These are phyloP conservation scores for Pseudococcus viburni DNA, from an alignment of 2,888 invertebrate genomes.

Conservation along the genomic window DNA sequence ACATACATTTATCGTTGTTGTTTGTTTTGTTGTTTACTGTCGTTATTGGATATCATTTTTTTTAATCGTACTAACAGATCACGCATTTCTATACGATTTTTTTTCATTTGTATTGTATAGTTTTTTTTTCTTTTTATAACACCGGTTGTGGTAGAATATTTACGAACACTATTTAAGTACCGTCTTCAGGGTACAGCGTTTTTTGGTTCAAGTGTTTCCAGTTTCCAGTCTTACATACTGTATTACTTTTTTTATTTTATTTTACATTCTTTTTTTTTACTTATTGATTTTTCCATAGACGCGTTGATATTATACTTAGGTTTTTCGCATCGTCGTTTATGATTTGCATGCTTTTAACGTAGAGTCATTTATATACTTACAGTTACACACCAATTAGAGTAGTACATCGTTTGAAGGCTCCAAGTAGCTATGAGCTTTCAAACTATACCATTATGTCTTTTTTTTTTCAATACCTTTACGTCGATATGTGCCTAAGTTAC, in stretches of 20 bases:
- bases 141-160: slow-evolving; percentile 65
- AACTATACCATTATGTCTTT: neutral
- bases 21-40: slow-evolving; percentile 63
- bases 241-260: slow-evolving; percentile 56
- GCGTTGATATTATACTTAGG: slow-evolving; percentile 54
- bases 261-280: slow-evolving; percentile 41
- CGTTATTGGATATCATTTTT: slow-evolving; percentile 59
- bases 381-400: slow-evolving; percentile 62
- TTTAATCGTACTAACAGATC: slow-evolving; percentile 65
- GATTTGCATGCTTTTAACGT: slow-evolving; percentile 66
- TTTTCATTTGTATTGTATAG: slow-evolving; percentile 54
- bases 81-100: slow-evolving; percentile 56
- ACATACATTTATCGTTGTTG: slow-evolving; percentile 64
- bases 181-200: slow-evolving; percentile 54
- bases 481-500: neutral
- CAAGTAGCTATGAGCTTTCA: slow-evolving; percentile 53
- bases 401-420: slow-evolving; percentile 63
- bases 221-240: slow-evolving; percentile 62
- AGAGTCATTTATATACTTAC: slow-evolving; percentile 27
- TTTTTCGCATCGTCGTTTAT: slow-evolving; percentile 63
- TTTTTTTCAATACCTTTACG: neutral
- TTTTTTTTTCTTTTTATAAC: slow-evolving; percentile 61
- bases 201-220: slow-evolving; percentile 63
- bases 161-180: slow-evolving; percentile 60
- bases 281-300: slow-evolving; percentile 40